Percentiles rank a stretch among this genome's conserved stretches.
These are phyloP conservation scores for Tinea trinotella DNA, from an alignment of 2,888 invertebrate genomes.

Conservation along the genomic window DNA sequence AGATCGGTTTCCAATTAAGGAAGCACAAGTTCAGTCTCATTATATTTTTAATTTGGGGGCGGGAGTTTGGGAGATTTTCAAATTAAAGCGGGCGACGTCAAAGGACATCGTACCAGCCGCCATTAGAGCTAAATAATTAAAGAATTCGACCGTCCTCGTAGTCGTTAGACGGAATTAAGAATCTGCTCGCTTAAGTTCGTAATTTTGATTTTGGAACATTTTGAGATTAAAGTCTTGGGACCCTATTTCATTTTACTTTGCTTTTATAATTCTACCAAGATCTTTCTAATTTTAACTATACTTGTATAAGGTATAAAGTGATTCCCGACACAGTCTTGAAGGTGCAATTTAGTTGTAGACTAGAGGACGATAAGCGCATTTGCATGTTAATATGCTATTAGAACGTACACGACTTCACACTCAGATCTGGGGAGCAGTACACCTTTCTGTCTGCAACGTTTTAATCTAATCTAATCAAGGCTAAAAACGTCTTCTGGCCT, in stretches of 20 bases:
- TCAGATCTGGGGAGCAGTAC: not conserved
- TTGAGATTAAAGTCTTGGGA: slow-evolving; percentile 16
- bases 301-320: not conserved
- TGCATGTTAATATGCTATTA: slow-evolving; percentile 19
- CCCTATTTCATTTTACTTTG: slow-evolving; percentile 7
- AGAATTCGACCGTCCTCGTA: slow-evolving; percentile 64
- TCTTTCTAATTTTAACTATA: not conserved
- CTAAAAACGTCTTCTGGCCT: slow-evolving; percentile 41
- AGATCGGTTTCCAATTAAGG: slow-evolving; percentile 73
- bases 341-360: slow-evolving; percentile 17
- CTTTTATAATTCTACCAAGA: not conserved
- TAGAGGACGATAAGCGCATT: slow-evolving; percentile 17
- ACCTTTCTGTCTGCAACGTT: slow-evolving; percentile 14
- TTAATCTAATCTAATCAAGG: slow-evolving; percentile 46
- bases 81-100: slow-evolving; percentile 68
- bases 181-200: slow-evolving; percentile 48
- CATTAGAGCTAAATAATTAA: slow-evolving; percentile 72
- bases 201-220: slow-evolving; percentile 46
- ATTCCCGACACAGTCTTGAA: slow-evolving; percentile 6
- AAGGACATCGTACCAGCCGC: slow-evolving; percentile 60
- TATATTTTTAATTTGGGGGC: slow-evolving; percentile 70
- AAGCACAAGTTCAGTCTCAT: slow-evolving; percentile 63
- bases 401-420: slow-evolving; percentile 16
- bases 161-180: slow-evolving; percentile 62
- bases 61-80: slow-evolving; percentile 49